A percentile compares a stretch with the other conserved stretches of the same genome.
Conservation (phyloP, 1,140 invertebrate genomes). For the Phocides pigmalion region DNA sequence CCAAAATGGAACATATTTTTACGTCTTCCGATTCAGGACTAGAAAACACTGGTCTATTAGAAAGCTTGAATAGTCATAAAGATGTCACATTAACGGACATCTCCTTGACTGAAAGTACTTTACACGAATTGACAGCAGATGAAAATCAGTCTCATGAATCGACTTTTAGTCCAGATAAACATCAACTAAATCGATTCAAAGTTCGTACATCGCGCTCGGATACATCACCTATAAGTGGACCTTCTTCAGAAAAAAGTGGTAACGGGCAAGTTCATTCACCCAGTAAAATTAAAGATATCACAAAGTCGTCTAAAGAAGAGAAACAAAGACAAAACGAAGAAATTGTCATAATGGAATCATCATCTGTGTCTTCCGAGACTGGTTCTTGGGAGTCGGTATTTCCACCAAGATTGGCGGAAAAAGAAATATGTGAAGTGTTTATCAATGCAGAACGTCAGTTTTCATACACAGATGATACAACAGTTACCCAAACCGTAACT, state of each 20-base stretch:
- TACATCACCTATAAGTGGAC: conserved; percentile 40
- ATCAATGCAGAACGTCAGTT: conserved; percentile 56
- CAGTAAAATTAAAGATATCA: conserved; percentile 41
- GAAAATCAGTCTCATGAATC: conserved; percentile 52
- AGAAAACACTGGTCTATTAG: conserved; percentile 68
- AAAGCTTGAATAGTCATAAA: conserved; percentile 70
- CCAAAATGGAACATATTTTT: conserved; percentile 72
- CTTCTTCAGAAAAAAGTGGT: conserved; percentile 41
- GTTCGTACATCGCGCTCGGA: conserved; percentile 31
- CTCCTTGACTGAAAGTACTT: conserved; percentile 68
- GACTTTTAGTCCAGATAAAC: conserved; percentile 45
- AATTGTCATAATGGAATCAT: conserved; percentile 85
- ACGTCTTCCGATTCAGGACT: conserved; percentile 74
- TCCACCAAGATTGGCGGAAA: conserved; percentile 67
- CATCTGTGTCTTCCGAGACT: conserved; percentile 85
- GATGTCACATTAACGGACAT: conserved; percentile 71
- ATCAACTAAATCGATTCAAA: conserved; percentile 38
- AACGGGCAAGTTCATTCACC: conserved; percentile 37
- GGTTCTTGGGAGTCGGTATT: conserved; percentile 86
- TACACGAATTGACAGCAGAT: conserved; percentile 58
- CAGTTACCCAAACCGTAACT: conserved; percentile 8
- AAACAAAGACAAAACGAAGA: conserved; percentile 89
- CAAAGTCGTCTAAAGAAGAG: conserved; percentile 86
- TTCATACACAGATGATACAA: conserved; percentile 35
- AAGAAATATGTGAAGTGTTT: conserved; percentile 66